Conservation (phyloP, 1,140 invertebrate genomes). For the Anadara kagoshimensis region DNA sequence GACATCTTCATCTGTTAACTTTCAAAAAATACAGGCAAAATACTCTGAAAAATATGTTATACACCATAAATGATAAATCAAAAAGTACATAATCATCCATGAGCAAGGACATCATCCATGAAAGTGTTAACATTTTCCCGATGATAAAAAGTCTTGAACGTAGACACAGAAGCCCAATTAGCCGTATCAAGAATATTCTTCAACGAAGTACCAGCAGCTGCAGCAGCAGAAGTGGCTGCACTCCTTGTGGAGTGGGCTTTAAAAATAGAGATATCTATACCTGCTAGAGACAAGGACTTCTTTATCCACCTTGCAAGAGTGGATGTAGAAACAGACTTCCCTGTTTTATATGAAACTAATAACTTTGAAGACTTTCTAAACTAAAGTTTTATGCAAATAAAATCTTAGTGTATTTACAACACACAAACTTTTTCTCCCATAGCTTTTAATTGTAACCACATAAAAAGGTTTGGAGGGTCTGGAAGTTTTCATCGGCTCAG, state of each 20-base stretch:
- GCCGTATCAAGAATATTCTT: conserved; percentile 23
- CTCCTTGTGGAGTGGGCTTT: conserved; percentile 32
- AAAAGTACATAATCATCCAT: no score
- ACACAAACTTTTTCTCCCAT: conserved; percentile 6
- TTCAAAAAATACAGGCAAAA: no score
- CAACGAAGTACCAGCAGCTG: conserved; percentile 7
- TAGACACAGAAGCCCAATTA: conserved; percentile 24
- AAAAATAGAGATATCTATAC: conserved; percentile 14
- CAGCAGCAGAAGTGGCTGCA: conserved; percentile 19
- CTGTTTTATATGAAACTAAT: conserved; percentile 34
- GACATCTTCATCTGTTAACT: no score
- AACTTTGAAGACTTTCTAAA: conserved; percentile 10
- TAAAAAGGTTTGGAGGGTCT: background rate
- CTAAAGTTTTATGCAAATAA: conserved; percentile 28
- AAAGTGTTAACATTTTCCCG: no score
- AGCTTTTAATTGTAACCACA: background rate
- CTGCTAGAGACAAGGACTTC: conserved; percentile 5
- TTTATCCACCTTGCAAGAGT: conserved; percentile 38
- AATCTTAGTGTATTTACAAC: conserved; percentile 1
- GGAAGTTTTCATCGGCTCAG: conserved; percentile 19
- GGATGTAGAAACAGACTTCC: conserved; percentile 22
- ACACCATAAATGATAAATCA: no score
- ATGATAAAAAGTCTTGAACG: conserved; percentile 29
- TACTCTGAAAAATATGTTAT: no score
- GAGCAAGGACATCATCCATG: no score